These are phyloP conservation scores for Dreissena polymorpha DNA, from an alignment of 1,140 invertebrate species.

Conservation along the genomic window DNA sequence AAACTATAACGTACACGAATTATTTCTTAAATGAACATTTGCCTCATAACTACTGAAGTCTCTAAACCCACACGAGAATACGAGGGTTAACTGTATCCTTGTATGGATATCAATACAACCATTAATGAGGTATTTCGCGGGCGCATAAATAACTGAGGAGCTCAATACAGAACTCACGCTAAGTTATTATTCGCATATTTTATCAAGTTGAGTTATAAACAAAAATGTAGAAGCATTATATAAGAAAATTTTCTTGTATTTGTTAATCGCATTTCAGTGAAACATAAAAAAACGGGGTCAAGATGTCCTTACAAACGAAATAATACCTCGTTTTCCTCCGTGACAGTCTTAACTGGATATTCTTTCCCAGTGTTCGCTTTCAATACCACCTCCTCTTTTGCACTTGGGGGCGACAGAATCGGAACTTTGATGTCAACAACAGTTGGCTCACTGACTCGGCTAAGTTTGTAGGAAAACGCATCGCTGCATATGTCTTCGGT, in stretches of 20 bases:
- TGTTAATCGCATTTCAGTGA: not conserved
- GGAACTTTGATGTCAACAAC: constrained; percentile 21
- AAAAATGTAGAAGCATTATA: not conserved
- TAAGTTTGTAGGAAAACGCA: not conserved
- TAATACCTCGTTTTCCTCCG: constrained; percentile 18
- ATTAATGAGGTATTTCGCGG: not conserved
- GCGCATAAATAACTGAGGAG: not conserved
- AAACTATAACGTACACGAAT: too few relatives aligned
- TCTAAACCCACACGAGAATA: not conserved
- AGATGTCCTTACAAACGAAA: not conserved
- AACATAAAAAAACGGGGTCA: not conserved
- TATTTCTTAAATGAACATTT: not conserved
- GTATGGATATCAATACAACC: not conserved
- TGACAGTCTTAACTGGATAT: not conserved
- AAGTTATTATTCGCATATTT: not conserved
- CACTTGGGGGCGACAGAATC: not conserved
- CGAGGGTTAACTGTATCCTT: not conserved
- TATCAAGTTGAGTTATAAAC: not conserved
- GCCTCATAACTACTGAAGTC: not conserved
- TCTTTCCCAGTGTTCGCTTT: constrained; percentile 19
- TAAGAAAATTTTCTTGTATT: not conserved
- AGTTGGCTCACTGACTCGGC: not conserved
- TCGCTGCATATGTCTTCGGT: constrained; percentile 34
- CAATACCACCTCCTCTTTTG: constrained; percentile 31
- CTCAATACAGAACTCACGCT: not conserved